Evolutionary conservation across 2,113 vertebrate species (phyloP), one percentile per base, ranked within the genome.

Genomic region (Urocitellus parryii): DNA sequence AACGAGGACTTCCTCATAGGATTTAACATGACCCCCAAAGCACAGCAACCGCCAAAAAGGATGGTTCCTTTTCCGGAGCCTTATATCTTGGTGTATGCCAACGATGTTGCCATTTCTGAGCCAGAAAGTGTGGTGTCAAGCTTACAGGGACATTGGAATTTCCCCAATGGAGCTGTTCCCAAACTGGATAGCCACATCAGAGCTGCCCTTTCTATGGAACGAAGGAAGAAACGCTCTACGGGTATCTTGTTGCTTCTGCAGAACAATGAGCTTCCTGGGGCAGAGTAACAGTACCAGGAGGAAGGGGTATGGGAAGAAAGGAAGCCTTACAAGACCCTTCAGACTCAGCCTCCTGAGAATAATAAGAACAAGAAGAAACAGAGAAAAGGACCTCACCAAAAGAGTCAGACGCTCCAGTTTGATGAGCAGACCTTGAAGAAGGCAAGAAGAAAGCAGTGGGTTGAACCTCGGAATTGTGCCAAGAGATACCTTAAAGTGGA

Each of bases 401-500:
- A 99, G 96, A 99, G 99, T 96, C 99, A 99, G 48, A 99, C 99
- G 1, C 99, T 99, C 77, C 99, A 99, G 97, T 99, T 99, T 5
- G 99, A 99, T 22, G 99, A 99, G 94, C 99, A 99, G 90, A 99
- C 99, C 0, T 99, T 99, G 84, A 99, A 99, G 98, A 99, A 99
- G 98, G 99, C 99, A 0, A 98, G 99, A 20, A 99, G 99, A 98
- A 99, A 99, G 99, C 99, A 99, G 83, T 99, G 99, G 99, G 99
- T 99, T 0, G 99, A 99, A 95, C 99, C 99, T 0, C 97, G 99
- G 72, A 99, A 99, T 34, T 99, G 99, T 0, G 95, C 99, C 1
- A 99, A 99, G 11, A 98, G 99, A 12, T 99, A 99, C 78, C 99
- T 99, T 85, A 99, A 99, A 97, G 99, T 99, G 95, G 99, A 99